These are phyloP conservation scores for Harlomillsia oculata DNA, from an alignment of 1,140 invertebrate genomes.

Conservation along the genomic window DNA sequence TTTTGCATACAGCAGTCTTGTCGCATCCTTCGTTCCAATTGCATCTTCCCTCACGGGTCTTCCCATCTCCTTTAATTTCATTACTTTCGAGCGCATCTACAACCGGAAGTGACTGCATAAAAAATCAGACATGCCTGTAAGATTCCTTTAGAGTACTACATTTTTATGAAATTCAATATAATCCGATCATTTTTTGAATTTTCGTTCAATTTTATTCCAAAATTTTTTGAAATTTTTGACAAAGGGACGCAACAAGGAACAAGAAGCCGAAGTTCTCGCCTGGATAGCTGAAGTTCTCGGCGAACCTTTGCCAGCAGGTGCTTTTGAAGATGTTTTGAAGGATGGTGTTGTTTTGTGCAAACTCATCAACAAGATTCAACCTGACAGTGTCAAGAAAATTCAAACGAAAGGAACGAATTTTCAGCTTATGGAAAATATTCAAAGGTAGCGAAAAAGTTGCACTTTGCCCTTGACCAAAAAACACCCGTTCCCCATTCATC, in stretches of 20 bases:
- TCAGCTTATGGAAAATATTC: conserved; percentile 97
- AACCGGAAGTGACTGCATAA: background rate
- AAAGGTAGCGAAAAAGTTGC: conserved; percentile 50
- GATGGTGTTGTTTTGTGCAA: conserved; percentile 90
- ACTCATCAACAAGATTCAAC: conserved; percentile 85
- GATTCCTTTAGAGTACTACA: background rate
- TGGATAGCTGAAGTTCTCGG: conserved; percentile 84
- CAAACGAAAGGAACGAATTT: conserved; percentile 93
- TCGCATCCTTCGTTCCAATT: background rate
- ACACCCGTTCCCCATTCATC: too few species aligned
- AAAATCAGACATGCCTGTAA: conserved; percentile 10
- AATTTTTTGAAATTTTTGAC: conserved; percentile 31
- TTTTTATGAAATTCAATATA: background rate
- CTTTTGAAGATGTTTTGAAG: conserved; percentile 82
- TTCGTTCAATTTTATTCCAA: background rate
- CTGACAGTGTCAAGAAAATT: conserved; percentile 92
- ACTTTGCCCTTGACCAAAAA: too few species aligned
- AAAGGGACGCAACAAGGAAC: conserved; percentile 76
- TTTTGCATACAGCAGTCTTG: background rate
- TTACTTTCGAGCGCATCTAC: background rate
- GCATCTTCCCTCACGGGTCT: background rate
- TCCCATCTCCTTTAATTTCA: background rate
- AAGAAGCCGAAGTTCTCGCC: conserved; percentile 76
- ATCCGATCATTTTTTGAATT: background rate
- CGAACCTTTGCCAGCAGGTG: conserved; percentile 68